Conservation (phyloP, 2,797 vertebrate species). For the Epinephelus awoara region DNA sequence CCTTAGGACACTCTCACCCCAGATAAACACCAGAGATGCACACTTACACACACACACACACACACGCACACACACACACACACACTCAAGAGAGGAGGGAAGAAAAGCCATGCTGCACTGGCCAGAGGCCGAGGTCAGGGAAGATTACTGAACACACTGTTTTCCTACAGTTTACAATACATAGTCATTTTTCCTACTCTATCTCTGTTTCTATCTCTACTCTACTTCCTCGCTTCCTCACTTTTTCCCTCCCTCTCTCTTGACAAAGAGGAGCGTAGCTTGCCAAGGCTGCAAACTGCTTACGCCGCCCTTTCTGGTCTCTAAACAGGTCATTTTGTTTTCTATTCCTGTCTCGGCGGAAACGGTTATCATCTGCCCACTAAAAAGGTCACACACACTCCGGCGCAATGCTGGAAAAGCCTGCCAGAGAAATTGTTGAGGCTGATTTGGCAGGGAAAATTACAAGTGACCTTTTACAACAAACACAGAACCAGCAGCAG, state of each 20-base stretch:
- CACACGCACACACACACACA: constrained; percentile 7
- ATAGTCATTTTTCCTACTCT: constrained; percentile 50
- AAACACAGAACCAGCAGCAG: constrained; percentile 67
- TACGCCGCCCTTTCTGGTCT: constrained; percentile 80
- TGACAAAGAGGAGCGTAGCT: constrained; percentile 68
- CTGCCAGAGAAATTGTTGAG: constrained; percentile 81
- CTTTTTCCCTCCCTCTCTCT: constrained; percentile 49
- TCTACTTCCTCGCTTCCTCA: constrained; percentile 40
- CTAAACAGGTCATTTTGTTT: constrained; percentile 87
- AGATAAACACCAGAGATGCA: constrained; percentile 55
- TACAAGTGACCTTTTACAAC: constrained; percentile 83
- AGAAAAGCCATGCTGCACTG: constrained; percentile 29
- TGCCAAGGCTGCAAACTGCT: constrained; percentile 80
- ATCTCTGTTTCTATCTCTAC: constrained; percentile 55
- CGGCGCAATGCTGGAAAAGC: constrained; percentile 67
- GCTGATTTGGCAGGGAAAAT: constrained; percentile 82
- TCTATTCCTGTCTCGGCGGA: constrained; percentile 84
- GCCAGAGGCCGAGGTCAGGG: constrained; percentile 53
- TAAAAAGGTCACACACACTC: constrained; percentile 82
- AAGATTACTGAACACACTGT: constrained; percentile 45
- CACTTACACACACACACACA: constrained; percentile 43
- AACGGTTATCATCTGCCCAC: constrained; percentile 84
- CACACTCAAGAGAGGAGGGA: constrained; percentile 29
- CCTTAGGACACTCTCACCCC: constrained; percentile 53
- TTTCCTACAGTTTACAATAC: constrained; percentile 43